Conservation (phyloP, 2,113 vertebrate genomes). For the Lagopus leucura region DNA sequence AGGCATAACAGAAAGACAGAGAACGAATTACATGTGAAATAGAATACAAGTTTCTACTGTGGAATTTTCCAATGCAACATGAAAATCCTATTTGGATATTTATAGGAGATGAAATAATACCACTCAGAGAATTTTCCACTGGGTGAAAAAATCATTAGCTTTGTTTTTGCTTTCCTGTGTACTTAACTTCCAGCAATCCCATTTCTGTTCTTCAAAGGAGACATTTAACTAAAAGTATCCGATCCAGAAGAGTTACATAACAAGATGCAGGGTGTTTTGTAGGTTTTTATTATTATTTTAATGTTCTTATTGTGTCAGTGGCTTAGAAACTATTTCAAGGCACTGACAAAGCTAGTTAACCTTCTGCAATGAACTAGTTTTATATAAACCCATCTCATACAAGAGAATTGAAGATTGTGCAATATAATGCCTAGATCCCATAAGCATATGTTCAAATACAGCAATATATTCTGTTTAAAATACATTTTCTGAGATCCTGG, state of each 20-base stretch:
- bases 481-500: background rate
- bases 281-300: background rate
- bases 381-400: conserved; percentile 27
- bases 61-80: conserved; percentile 59
- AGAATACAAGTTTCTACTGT: background rate
- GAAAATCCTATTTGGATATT: conserved; percentile 55
- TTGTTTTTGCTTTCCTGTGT: conserved; percentile 18
- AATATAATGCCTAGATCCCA: background rate
- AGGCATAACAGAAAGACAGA: background rate
- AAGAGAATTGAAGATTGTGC: background rate
- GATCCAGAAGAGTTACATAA: background rate
- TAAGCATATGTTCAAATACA: background rate
- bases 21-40: background rate
- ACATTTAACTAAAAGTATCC: background rate
- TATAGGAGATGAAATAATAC: conserved; percentile 36
- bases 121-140: conserved; percentile 23
- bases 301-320: background rate
- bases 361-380: background rate
- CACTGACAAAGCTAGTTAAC: background rate
- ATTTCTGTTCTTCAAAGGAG: conserved; percentile 38
- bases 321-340: conserved; percentile 29
- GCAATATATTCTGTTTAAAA: background rate
- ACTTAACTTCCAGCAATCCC: background rate
- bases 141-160: conserved; percentile 12
- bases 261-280: background rate